These are phyloP conservation scores for Mesitornis unicolor DNA, from an alignment of 2,113 vertebrate species.

Conservation along the genomic window DNA sequence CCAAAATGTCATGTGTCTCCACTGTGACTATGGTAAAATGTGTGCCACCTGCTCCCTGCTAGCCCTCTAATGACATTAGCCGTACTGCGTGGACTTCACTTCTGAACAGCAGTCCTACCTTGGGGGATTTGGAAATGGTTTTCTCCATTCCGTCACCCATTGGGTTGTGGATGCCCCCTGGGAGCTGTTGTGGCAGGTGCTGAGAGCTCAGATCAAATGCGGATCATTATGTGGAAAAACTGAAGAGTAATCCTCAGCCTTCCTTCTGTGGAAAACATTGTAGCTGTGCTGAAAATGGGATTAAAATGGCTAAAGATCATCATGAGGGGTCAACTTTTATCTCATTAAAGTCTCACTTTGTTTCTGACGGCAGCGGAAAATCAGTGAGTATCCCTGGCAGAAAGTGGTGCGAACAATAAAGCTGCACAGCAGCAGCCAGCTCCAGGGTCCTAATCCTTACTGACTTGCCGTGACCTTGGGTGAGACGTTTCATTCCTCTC, in stretches of 20 bases:
- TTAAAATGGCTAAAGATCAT: neutral
- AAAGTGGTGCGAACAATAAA: neutral
- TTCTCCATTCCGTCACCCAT: neutral
- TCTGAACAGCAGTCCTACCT: neutral
- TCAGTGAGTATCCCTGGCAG: neutral
- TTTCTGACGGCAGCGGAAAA: neutral
- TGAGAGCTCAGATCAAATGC: neutral
- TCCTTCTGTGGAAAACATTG: neutral
- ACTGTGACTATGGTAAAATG: neutral
- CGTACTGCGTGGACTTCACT: neutral
- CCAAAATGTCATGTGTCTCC: fast-evolving
- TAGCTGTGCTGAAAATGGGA: neutral
- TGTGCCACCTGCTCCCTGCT: neutral
- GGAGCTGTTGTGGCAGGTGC: neutral
- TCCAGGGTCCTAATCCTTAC: neutral
- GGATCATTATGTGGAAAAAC: neutral
- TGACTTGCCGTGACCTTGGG: neutral
- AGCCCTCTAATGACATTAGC: too few species aligned
- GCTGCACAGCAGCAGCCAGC: neutral
- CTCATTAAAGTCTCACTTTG: conserved; percentile 18
- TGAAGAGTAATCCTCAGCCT: neutral
- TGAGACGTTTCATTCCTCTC: neutral
- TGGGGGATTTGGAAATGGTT: neutral
- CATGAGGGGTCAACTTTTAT: neutral
- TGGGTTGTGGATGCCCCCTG: neutral